phyloP scores from a whole-genome alignment of 2,888 invertebrate species.

The Oligia latruncula region DNA sequence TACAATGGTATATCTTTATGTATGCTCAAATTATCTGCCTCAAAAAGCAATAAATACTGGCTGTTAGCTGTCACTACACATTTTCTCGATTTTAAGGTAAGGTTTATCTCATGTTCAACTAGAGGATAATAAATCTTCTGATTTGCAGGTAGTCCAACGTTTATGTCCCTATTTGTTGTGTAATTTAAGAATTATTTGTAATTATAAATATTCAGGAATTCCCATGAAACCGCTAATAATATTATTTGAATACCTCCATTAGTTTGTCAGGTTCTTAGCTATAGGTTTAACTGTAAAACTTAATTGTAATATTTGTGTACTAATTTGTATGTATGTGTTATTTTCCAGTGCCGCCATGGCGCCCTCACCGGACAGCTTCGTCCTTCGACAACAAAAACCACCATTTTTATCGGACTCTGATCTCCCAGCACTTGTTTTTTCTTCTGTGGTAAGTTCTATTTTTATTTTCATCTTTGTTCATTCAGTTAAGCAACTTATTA shows the following conservation, averaged over 20 bases:
- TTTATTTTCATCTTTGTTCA: neutral
- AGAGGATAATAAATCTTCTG: too few relatives aligned
- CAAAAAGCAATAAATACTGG: neutral
- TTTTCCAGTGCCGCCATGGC: conserved; percentile 95
- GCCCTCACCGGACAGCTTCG: conserved; percentile 91
- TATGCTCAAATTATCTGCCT: neutral
- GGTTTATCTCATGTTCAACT: neutral
- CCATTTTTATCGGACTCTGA: conserved; percentile 81
- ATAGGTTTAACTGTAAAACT: neutral
- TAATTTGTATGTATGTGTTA: conserved; percentile 62
- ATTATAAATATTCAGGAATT: neutral
- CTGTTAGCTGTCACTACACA: neutral
- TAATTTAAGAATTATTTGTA: neutral
- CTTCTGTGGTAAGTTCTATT: conserved; percentile 78
- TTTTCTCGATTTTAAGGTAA: conserved; percentile 10
- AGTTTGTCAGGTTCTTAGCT: neutral
- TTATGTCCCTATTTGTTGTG: neutral
- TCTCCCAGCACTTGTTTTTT: conserved; percentile 76
- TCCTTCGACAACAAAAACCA: conserved; percentile 91
- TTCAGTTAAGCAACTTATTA: neutral
- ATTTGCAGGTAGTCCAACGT: neutral
- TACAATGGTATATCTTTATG: conserved; percentile 5
- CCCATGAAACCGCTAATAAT: neutral
- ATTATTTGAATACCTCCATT: neutral
- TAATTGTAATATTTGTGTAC: neutral